Evolutionary conservation across 2,797 vertebrate genomes (phyloP), one percentile per base, ranked within the genome.

Genomic region (Brachyalestes nurse): DNA sequence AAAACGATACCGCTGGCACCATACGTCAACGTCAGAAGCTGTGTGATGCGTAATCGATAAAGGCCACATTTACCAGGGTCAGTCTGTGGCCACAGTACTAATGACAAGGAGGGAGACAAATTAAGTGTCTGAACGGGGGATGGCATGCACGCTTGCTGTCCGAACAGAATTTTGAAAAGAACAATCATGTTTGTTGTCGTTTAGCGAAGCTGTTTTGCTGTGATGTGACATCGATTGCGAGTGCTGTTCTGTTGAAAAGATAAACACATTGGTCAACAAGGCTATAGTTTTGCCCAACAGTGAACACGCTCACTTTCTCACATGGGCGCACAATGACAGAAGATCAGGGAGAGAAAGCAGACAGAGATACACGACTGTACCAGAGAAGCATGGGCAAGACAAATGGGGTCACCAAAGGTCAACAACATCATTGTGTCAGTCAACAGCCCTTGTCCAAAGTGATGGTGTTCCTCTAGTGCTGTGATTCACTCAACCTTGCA

Each of bases 81-180:
- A 87, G 82, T 83, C 84, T 21, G 38, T 85, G 85, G 87, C 86
- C 83, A 67, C 72, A 65, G 88, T 73, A 81, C 87, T 91, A 93
- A 93, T 90, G 91, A 93, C 87, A 88, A 90, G 89, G 81, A 79
- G 45, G 76, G 89, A 93, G 92, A 93, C 88, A 90, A 92, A 94
- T 93, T 85, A 93, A 91, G 88, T 86, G 87, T 90, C 90, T 16
- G 77, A 73, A 72, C 75, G 74, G 23, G 55, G 14, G 72, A 28
- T 86, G 90, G 91, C 88, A 89, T 82, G 71, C 80, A 60, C 83
- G 87, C 91, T 64, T 83, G 28, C 85, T 81, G 84, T n/a, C 51
- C 79, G 84, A 61, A 85, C 81, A 85, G 81, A 17, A 75, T 55
- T 65, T 28, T 28, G 40, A 79, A 74, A 75, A 57, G 66, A 77